phyloP scores from a whole-genome alignment of 2,888 invertebrate species.

The Amorpha juglandis region DNA sequence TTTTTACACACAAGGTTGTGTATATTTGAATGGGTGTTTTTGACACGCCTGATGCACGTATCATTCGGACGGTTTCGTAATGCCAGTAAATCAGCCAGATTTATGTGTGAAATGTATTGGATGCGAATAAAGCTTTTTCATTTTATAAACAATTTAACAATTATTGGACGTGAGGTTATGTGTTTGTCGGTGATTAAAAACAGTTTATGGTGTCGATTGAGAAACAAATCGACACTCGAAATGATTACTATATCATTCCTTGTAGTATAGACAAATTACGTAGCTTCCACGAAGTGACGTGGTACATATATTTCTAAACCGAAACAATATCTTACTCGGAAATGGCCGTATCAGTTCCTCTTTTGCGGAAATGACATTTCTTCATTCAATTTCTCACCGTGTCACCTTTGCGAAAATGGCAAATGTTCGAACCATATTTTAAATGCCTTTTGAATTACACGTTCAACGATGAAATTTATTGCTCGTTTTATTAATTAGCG shows the following conservation, averaged over 20 bases:
- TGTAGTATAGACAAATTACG: neutral
- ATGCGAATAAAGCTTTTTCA: neutral
- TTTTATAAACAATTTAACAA: neutral
- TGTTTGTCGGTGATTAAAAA: neutral
- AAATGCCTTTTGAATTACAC: neutral
- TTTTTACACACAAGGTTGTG: constrained; percentile 59
- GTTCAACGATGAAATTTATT: neutral
- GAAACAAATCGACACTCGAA: neutral
- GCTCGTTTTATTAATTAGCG: constrained; percentile 1
- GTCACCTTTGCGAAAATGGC: constrained; percentile 7
- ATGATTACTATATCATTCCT: neutral
- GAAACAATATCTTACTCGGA: neutral
- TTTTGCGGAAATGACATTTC: constrained; percentile 15
- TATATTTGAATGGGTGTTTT: constrained; percentile 46
- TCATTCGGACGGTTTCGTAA: constrained; percentile 24
- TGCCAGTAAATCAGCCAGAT: constrained; percentile 32
- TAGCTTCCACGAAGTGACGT: neutral
- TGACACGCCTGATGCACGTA: constrained; percentile 37
- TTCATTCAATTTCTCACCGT: constrained; percentile 3
- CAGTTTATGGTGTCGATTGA: neutral
- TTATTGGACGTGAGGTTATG: neutral
- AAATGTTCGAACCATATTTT: constrained; percentile 8
- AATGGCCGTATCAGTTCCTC: constrained; percentile 2
- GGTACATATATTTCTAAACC: neutral
- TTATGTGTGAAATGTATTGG: constrained; percentile 3